These are phyloP conservation scores for Brachyistius frenatus DNA, from an alignment of 2,113 vertebrate genomes.

Conservation along the genomic window DNA sequence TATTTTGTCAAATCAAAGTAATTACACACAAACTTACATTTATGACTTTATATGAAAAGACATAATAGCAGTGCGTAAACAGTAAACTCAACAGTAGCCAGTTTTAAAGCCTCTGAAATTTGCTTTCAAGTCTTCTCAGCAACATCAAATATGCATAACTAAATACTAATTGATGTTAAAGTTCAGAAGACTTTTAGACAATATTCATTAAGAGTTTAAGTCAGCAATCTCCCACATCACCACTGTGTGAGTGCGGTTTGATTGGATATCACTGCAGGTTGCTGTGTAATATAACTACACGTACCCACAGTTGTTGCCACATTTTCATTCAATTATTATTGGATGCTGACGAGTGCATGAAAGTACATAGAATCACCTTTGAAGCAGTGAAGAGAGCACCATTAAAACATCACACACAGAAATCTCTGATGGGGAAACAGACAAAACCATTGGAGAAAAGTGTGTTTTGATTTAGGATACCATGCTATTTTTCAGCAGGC, in stretches of 20 bases:
- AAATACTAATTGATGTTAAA: background rate
- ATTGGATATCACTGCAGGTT: conserved; percentile 23
- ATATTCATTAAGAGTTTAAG: background rate
- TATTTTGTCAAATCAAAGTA: background rate
- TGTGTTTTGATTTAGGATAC: background rate
- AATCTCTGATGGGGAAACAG: conserved; percentile 3
- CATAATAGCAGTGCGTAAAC: background rate
- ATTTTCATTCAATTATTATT: background rate
- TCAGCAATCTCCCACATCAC: background rate
- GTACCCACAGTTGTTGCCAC: no score
- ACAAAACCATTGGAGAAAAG: background rate
- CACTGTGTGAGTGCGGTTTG: background rate
- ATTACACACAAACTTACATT: background rate
- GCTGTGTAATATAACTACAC: no score
- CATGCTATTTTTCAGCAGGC: background rate
- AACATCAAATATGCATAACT: background rate
- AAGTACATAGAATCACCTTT: background rate
- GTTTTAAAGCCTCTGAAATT: background rate
- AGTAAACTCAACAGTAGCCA: background rate
- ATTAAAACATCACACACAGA: conserved; percentile 19
- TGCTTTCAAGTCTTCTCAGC: background rate
- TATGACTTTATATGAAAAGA: background rate
- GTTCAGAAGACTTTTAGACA: background rate
- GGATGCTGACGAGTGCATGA: background rate
- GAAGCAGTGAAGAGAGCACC: background rate